These are phyloP conservation scores for Drosophila suboccidentalis DNA, from an alignment of 2,888 invertebrate genomes.

Conservation along the genomic window DNA sequence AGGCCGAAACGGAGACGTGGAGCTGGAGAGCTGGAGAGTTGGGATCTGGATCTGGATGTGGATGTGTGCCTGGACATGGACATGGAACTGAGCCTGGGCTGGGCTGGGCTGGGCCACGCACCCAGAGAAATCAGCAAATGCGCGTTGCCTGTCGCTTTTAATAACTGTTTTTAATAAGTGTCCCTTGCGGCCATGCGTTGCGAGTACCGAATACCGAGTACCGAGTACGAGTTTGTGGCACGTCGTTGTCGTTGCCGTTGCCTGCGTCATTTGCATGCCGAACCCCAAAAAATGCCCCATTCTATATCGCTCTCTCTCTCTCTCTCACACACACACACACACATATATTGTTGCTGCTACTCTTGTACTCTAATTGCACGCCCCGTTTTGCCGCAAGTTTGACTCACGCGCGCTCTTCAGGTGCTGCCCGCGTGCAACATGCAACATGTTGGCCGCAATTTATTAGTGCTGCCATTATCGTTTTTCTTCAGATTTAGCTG, in stretches of 20 bases:
- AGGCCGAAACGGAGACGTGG: conserved; percentile 23
- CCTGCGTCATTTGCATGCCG: conserved; percentile 71
- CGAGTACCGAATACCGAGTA: conserved; percentile 17
- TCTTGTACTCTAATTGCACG: conserved; percentile 73
- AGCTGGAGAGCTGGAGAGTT: conserved; percentile 4
- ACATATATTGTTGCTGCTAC: conserved; percentile 42
- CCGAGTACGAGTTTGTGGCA: conserved; percentile 21
- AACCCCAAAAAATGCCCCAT: conserved; percentile 30
- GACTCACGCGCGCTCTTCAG: conserved; percentile 70
- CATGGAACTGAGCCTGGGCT: conserved; percentile 24
- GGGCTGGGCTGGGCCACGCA: conserved; percentile 60
- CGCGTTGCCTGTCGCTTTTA: conserved; percentile 81
- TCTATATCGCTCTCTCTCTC: not conserved
- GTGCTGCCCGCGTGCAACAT: conserved; percentile 72
- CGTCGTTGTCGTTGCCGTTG: conserved; percentile 29
- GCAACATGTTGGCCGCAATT: conserved; percentile 81
- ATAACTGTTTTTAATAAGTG: conserved; percentile 81
- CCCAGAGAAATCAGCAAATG: conserved; percentile 63
- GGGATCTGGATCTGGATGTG: not conserved
- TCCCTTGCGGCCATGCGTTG: conserved; percentile 72
- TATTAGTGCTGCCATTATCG: conserved; percentile 82
- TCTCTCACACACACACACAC: not conserved
- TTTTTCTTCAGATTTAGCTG: conserved; percentile 80
- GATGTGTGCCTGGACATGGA: not conserved
- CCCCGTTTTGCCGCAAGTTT: conserved; percentile 54